Percentiles rank a stretch among this genome's conserved stretches.
Conservation (phyloP, 2,888 invertebrate species). For the Drosophila quasianomalipes region DNA sequence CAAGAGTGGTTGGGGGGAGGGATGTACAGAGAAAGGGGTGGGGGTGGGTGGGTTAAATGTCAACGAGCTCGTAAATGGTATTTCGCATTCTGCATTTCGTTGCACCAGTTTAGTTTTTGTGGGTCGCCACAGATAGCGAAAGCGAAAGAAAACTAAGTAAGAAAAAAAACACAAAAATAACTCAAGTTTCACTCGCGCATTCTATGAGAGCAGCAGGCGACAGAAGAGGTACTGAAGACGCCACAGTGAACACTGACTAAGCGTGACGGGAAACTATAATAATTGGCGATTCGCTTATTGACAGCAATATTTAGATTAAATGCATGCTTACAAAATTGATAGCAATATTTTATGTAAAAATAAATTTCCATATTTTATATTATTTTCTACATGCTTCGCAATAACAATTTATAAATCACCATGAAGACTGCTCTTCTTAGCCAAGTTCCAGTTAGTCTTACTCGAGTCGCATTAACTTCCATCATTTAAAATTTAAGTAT, state of each 20-base stretch:
- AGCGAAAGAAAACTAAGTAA: neutral
- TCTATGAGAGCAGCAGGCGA: conserved; percentile 26
- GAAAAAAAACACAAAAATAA: conserved; percentile 62
- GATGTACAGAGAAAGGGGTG: neutral
- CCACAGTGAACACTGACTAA: conserved; percentile 27
- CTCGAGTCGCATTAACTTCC: no score
- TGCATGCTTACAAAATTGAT: neutral
- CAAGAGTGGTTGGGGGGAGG: neutral
- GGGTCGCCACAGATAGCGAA: conserved; percentile 23
- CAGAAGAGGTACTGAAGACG: conserved; percentile 10
- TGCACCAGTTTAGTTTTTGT: conserved; percentile 54
- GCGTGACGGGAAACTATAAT: neutral
- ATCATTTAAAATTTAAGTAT: neutral
- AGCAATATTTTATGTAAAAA: no score
- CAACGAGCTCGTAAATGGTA: conserved; percentile 73
- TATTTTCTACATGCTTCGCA: neutral
- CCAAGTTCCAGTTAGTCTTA: no score
- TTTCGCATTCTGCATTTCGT: conserved; percentile 69
- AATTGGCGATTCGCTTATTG: neutral
- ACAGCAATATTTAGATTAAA: neutral
- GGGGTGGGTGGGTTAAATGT: conserved; percentile 29
- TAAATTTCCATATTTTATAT: neutral
- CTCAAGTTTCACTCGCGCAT: conserved; percentile 65
- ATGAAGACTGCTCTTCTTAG: no score
- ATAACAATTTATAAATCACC: no score